These are phyloP conservation scores for Phenganax stokvisi DNA, from an alignment of 92 coral and sea anemone species.

Conservation along the genomic window DNA sequence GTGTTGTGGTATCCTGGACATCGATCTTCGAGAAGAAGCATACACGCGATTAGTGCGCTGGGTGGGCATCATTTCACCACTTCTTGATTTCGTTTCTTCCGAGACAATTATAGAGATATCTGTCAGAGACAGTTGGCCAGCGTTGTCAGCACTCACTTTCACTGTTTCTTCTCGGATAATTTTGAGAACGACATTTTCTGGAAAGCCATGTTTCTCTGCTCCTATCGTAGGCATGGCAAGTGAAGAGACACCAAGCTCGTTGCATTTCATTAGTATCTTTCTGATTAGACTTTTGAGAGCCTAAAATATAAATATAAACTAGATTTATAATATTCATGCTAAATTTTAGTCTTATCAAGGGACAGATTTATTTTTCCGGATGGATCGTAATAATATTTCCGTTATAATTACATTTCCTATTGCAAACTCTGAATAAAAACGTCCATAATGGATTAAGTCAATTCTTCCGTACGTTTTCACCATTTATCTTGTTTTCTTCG, in stretches of 20 bases:
- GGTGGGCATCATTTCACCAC: neutral
- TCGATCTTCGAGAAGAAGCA: neutral
- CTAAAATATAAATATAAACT: slow-evolving; percentile 18
- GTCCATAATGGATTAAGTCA: too few species aligned
- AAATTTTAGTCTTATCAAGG: too few species aligned
- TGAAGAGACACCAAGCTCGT: slow-evolving; percentile 19
- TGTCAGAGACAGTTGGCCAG: neutral
- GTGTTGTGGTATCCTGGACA: too few species aligned
- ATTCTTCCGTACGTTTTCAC: slow-evolving; percentile 35
- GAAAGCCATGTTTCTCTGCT: slow-evolving; percentile 26
- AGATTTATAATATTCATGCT: neutral
- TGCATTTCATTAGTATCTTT: slow-evolving; percentile 22
- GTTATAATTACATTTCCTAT: too few species aligned
- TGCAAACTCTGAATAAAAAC: too few species aligned
- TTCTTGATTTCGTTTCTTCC: neutral
- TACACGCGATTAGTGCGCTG: neutral
- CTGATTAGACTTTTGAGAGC: slow-evolving; percentile 37
- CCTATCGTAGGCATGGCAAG: slow-evolving; percentile 25
- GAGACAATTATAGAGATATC: neutral
- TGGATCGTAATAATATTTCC: too few species aligned
- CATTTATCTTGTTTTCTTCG: slow-evolving; percentile 19
- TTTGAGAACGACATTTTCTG: slow-evolving; percentile 17
- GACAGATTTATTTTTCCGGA: too few species aligned
- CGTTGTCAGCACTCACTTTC: neutral
- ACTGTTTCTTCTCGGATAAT: neutral